These are phyloP conservation scores for Microdon myrmicae DNA, from an alignment of 2,888 invertebrate genomes.

Conservation along the genomic window DNA sequence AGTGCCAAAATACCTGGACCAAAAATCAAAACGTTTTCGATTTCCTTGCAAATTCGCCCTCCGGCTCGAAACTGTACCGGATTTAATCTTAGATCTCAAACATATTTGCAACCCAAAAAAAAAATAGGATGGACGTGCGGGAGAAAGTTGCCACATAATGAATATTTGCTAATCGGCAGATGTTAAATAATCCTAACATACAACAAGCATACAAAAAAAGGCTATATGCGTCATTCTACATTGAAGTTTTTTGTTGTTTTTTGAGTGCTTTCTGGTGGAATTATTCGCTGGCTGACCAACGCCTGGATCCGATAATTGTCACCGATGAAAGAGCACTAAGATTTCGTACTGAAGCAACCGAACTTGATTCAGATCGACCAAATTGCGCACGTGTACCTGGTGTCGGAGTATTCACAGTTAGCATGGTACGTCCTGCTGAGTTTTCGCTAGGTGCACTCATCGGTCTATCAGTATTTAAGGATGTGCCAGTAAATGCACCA, in stretches of 20 bases:
- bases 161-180: constrained; percentile 86
- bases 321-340: constrained; percentile 64
- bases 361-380: constrained; percentile 62
- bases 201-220: constrained; percentile 85
- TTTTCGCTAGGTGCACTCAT: constrained; percentile 59
- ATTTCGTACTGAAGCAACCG: constrained; percentile 63
- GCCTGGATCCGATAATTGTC: constrained; percentile 60
- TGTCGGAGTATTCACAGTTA: constrained; percentile 30
- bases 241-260: constrained; percentile 58
- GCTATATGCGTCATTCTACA: constrained; percentile 74
- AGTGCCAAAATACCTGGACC: constrained; percentile 85
- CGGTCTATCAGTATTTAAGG: constrained; percentile 57
- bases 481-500: constrained; percentile 53
- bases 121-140: constrained; percentile 88
- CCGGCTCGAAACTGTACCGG: constrained; percentile 94
- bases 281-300: constrained; percentile 21
- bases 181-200: constrained; percentile 87
- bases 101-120: constrained; percentile 85
- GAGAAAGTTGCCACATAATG: constrained; percentile 89
- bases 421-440: constrained; percentile 17
- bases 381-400: too few species aligned
- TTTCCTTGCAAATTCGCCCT: constrained; percentile 90
- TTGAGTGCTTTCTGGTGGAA: constrained; percentile 50
- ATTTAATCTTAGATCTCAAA: constrained; percentile 83
- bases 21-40: constrained; percentile 83